These are phyloP conservation scores for Rhodinocichla rosea DNA, from an alignment of 2,113 vertebrate species.

Conservation along the genomic window DNA sequence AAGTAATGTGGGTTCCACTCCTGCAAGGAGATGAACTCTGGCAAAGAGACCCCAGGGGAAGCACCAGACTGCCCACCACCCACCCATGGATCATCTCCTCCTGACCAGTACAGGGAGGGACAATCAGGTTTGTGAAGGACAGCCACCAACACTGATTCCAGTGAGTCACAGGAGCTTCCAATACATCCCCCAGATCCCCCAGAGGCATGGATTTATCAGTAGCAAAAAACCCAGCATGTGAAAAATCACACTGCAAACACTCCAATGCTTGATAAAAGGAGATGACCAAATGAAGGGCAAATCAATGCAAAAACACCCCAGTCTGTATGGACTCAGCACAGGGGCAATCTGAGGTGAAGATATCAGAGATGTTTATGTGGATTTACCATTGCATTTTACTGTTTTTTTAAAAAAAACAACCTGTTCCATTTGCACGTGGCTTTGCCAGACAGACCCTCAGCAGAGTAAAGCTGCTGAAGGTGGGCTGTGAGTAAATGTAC, in stretches of 20 bases:
- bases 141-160: neutral
- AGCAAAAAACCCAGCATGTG: neutral
- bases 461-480: neutral
- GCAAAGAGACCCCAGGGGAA: neutral
- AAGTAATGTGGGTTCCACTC: slow-evolving; percentile 99
- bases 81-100: neutral
- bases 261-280: neutral
- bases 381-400: neutral
- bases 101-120: neutral
- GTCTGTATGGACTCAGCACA: neutral
- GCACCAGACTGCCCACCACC: neutral
- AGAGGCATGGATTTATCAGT: neutral
- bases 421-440: fast-evolving
- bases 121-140: fast-evolving
- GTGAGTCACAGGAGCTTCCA: neutral
- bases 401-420: neutral
- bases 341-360: neutral
- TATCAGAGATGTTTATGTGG: neutral
- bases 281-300: neutral
- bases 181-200: neutral
- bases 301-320: neutral
- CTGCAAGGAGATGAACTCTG: slow-evolving; percentile 66
- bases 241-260: neutral
- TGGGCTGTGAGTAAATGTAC: neutral
- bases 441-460: neutral